Evolutionary conservation across 2,797 vertebrate species (phyloP), one percentile per base, ranked within the genome.

Genomic region (Coilia nasus): DNA sequence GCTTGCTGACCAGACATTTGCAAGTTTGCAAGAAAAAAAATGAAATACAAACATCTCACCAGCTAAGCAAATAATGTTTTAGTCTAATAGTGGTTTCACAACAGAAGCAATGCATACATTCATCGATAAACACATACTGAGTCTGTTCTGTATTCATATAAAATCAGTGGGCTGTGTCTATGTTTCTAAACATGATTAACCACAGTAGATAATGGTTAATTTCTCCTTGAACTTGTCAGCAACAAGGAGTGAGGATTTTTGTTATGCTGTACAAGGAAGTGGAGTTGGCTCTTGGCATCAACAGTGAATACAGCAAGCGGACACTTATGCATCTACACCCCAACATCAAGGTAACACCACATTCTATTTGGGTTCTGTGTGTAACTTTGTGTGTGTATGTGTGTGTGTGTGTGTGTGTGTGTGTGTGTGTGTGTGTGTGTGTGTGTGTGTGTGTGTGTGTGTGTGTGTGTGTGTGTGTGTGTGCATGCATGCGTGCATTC

Each of bases 211-310:
- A 78, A 78, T 78, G 71, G 35, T 78, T 78, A 6, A 21, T 62
- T 1, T 57, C 0, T 88, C 15, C 71, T 78, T 78, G 15, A 44
- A 84, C 6, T 85, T 83, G 90, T 87, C 92, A 99, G 98, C 97
- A 98, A 97, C 97, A 98, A 91, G 98, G 98, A 0, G 97, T 99
- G 88, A 95, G 91, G 60, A 95, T 99, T 88, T 99, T 98, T 91
- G 93, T 99, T 56, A 99, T 99, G 96, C 90, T 99, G 84, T 99
- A 99, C 90, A 99, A 99, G 89, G 98, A 99, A 88, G 96, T 99
- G 90, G 98, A 99, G 91, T 95, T 99, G 2, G 97, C 98, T 14
- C 94, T 99, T 6, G 98, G 98, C 19, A 99, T 99, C 93, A 99
- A 99, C 91, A 99, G 98, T 0, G 98, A 96, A 85, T 99, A 99